Conservation (phyloP, 2,888 invertebrate species). For the Drosophila putrida region DNA sequence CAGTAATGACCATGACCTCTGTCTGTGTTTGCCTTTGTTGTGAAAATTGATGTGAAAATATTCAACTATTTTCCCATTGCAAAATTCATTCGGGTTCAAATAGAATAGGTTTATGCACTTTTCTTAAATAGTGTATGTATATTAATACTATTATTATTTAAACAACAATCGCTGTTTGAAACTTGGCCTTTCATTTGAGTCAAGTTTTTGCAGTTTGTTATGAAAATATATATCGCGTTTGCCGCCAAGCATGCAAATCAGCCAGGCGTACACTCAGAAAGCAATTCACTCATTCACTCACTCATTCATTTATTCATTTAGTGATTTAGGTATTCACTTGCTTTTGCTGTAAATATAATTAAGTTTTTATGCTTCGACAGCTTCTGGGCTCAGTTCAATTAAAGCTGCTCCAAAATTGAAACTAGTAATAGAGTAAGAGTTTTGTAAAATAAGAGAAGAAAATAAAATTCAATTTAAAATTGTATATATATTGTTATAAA, state of each 20-base stretch:
- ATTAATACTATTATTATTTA: slow-evolving; percentile 19
- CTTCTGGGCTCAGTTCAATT: slow-evolving; percentile 47
- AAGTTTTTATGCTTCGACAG: slow-evolving; percentile 75
- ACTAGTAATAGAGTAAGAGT: neutral
- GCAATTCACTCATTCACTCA: slow-evolving; percentile 30
- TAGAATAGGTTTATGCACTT: slow-evolving; percentile 40
- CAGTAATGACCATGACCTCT: slow-evolving; percentile 63
- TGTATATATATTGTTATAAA: too few species aligned
- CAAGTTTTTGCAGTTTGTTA: slow-evolving; percentile 58
- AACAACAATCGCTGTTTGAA: slow-evolving; percentile 13
- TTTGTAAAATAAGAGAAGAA: neutral
- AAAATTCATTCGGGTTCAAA: slow-evolving; percentile 36
- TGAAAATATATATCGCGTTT: slow-evolving; percentile 50
- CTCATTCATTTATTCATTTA: slow-evolving; percentile 38
- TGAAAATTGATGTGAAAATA: slow-evolving; percentile 24
- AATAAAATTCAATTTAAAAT: too few species aligned
- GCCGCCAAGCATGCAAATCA: slow-evolving; percentile 57
- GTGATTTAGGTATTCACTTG: slow-evolving; percentile 48
- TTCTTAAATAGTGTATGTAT: slow-evolving; percentile 14
- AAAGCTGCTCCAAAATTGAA: neutral
- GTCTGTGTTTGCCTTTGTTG: slow-evolving; percentile 29
- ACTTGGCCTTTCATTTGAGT: slow-evolving; percentile 53
- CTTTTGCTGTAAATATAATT: slow-evolving; percentile 62
- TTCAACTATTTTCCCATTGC: slow-evolving; percentile 49
- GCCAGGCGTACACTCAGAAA: slow-evolving; percentile 53